Evolutionary conservation across 2,797 vertebrate species (phyloP), one percentile per base, ranked within the genome.

Genomic region (Mormyrops boulengeri): DNA sequence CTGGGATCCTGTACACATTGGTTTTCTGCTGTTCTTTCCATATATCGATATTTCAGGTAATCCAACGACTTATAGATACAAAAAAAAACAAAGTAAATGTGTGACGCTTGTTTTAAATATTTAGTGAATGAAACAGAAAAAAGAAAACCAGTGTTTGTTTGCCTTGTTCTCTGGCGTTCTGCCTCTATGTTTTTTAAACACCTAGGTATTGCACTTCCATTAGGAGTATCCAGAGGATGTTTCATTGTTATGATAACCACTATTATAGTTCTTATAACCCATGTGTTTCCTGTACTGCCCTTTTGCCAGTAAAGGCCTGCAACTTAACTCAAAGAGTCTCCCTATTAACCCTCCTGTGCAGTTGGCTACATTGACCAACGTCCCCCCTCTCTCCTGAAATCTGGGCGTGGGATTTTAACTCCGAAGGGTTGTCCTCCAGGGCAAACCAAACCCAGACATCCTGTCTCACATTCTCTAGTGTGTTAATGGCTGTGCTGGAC

Each of bases 31-130:
- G 26, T 69, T 91, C 82, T 89, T 88, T 90, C 87, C 60, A 87
- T 86, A 91, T 91, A 66, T 85, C 90, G 91, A 91, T 94, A 92
- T 91, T 94, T 95, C 95, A 94, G 94, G 95, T 95, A 93, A 93
- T 92, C 91, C 90, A 92, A 93, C 92, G 90, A 93, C 93, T 94
- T 91, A 92, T 90, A 92, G 92, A 90, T 91, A 91, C 91, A 92
- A 93, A 91, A 93, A 91, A 90, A 92, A 91, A 93, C 93, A 94
- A 85, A 93, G 92, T 92, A 92, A 93, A 93, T 96, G 92, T 94
- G 95, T 95, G 95, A 95, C 90, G 92, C 94, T 95, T 95, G 95
- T 96, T 96, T 96, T 95, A 94, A 95, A 95, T 95, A 95, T 96
- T 95, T 96, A 96, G 95, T 95, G 95, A 95, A 95, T 96, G 95